These are phyloP conservation scores for Gymnodraco acuticeps DNA, from an alignment of 2,797 vertebrate genomes.

Conservation along the genomic window DNA sequence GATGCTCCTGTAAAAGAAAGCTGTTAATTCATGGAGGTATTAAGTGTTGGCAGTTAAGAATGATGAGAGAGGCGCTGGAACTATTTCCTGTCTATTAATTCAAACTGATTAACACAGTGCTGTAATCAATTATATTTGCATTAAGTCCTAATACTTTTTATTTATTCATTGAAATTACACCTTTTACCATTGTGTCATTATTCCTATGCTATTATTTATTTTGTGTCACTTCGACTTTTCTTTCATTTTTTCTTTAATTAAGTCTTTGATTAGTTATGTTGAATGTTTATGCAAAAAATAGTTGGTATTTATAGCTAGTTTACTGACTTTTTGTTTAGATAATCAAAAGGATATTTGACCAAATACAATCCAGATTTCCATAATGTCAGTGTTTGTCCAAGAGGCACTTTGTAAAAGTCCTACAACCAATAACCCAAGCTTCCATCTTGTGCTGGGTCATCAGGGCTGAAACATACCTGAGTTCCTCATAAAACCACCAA, in stretches of 20 bases:
- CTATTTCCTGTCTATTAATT: slow-evolving; percentile 31
- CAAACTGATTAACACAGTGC: slow-evolving; percentile 26
- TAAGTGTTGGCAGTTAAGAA: slow-evolving; percentile 32
- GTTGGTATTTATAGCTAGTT: background rate
- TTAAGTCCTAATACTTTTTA: background rate
- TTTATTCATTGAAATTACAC: background rate
- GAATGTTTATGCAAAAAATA: background rate
- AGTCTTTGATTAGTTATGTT: background rate
- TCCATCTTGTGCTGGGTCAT: background rate
- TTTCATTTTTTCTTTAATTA: background rate
- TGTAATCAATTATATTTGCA: slow-evolving; percentile 14
- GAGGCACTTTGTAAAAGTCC: background rate
- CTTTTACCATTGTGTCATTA: background rate
- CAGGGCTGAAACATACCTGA: background rate
- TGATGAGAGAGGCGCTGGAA: slow-evolving; percentile 19
- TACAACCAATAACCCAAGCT: background rate
- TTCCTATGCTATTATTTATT: background rate
- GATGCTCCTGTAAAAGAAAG: slow-evolving; percentile 46
- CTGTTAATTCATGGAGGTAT: slow-evolving; percentile 37
- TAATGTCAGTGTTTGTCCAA: background rate
- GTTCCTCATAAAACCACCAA: slow-evolving; percentile 7
- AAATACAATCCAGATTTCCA: background rate
- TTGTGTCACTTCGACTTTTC: background rate
- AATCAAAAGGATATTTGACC: background rate
- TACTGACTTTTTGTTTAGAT: background rate